Conservation (phyloP, 2,113 vertebrate species). For the Malurus alboscapulatus region DNA sequence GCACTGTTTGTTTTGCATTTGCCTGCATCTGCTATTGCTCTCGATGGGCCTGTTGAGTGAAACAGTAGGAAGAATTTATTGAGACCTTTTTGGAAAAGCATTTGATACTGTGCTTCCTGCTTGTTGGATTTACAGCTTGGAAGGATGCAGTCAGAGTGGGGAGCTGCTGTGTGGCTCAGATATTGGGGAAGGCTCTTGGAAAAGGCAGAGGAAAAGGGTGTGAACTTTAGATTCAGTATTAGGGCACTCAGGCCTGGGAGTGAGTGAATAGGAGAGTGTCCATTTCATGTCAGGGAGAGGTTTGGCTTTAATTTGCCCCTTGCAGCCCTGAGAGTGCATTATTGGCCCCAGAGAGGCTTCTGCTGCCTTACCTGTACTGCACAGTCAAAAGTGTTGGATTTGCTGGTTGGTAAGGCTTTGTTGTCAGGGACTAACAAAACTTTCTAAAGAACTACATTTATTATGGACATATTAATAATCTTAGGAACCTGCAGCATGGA, state of each 20-base stretch:
- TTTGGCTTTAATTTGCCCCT: neutral
- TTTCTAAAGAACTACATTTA: neutral
- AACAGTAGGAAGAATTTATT: neutral
- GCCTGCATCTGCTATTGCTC: neutral
- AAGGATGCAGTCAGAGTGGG: neutral
- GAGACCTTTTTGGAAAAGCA: neutral
- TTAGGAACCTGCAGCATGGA: accelerated
- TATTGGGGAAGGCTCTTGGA: neutral
- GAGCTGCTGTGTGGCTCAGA: neutral
- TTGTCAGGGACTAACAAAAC: neutral
- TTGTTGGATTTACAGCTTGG: conserved; percentile 13
- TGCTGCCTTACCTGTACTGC: neutral
- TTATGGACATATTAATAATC: neutral
- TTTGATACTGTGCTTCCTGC: neutral
- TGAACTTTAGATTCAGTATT: accelerated
- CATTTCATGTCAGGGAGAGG: neutral
- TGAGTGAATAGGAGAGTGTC: neutral
- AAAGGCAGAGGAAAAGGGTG: neutral
- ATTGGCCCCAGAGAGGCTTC: neutral
- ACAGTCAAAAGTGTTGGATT: neutral
- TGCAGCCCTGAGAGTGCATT: neutral
- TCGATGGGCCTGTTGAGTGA: neutral
- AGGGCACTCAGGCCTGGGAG: neutral
- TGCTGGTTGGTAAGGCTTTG: neutral
- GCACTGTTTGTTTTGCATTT: neutral